These are phyloP conservation scores for Drosophila anomalata DNA, from an alignment of 2,888 invertebrate species.

Conservation along the genomic window DNA sequence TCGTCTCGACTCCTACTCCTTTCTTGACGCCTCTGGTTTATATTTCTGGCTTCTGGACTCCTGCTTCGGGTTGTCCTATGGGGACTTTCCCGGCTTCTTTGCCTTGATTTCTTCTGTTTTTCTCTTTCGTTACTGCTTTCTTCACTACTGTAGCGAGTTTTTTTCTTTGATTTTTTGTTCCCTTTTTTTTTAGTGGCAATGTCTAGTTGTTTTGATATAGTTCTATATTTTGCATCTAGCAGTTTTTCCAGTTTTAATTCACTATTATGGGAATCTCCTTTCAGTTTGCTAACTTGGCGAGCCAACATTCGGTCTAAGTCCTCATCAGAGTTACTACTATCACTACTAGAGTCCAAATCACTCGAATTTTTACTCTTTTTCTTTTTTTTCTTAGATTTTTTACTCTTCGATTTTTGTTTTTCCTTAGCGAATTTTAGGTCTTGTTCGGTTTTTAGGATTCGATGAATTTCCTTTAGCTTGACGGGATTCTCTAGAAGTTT, in stretches of 20 bases:
- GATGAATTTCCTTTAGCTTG: conserved; percentile 93
- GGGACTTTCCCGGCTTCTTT: not conserved
- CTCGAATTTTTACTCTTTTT: conserved; percentile 71
- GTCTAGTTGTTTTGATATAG: conserved; percentile 83
- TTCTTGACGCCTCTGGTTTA: not conserved
- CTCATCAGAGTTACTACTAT: conserved; percentile 65
- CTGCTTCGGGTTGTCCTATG: not conserved
- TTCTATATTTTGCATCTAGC: conserved; percentile 82
- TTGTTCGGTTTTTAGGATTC: conserved; percentile 88
- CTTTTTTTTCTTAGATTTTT: conserved; percentile 73
- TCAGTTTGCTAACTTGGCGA: conserved; percentile 85
- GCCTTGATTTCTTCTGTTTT: not conserved
- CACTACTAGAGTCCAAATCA: conserved; percentile 84
- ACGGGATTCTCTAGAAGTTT: conserved; percentile 96
- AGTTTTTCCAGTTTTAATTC: conserved; percentile 81
- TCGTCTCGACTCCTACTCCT: conserved; percentile 9
- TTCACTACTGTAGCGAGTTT: conserved; percentile 35
- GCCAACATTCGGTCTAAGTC: conserved; percentile 88
- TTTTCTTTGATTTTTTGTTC: conserved; percentile 41
- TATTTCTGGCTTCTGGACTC: not conserved
- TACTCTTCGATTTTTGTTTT: conserved; percentile 57
- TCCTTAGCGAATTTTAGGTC: conserved; percentile 52
- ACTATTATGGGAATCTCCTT: conserved; percentile 81
- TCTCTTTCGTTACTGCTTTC: conserved; percentile 28
- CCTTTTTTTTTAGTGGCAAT: conserved; percentile 74